phyloP scores from a whole-genome alignment of 2,113 vertebrate species.

The crab-eating macaque (Macaca fascicularis) region T2T-MFA8v1.1 NC_088387.1:42364001-42364500 shows the following conservation, averaged over 20 bases:
- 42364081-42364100: not conserved
- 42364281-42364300: not conserved
- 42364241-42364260: not conserved
- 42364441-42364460: not conserved
- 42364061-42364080: not conserved
- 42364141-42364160: not conserved
- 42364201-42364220: not conserved
- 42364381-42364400: not conserved
- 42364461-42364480: not conserved
- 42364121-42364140: not conserved
- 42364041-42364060: not conserved
- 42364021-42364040: not conserved
- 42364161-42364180: not conserved
- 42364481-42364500: not conserved
- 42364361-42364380: not conserved
- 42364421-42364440: not conserved
- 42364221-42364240: not conserved
- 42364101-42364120: not conserved
- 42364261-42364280: not conserved
- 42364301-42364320: not conserved
- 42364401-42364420: not conserved
- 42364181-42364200: not conserved
- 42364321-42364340: not conserved
- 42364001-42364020: not conserved
- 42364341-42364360: conserved; percentile 12